Base-by-base conservation (phyloP, 2,888 invertebrate genomes). In the Mechanitis mazaeus region DNA sequence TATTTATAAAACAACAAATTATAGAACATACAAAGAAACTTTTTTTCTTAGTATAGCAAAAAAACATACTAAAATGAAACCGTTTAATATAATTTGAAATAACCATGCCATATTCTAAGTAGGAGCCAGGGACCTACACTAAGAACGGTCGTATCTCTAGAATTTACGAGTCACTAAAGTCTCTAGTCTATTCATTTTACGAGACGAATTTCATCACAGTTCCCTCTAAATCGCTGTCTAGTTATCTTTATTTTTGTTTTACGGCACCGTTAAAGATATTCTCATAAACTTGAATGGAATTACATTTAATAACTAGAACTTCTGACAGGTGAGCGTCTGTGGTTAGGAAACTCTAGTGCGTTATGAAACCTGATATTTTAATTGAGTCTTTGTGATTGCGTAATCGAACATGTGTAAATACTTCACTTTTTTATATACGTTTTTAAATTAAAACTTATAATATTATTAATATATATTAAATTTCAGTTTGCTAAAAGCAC, bases 191-290 rank as follows among this genome's bases (percentile, higher is more conserved):
- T 81, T 83, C 77, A 77, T 79, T 86, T 86, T 84, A 85, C 73
- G 81, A 77, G 77, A 77, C 73, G 79, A 80, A 81, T 81, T 84
- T 84, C 82, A 83, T 84, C 81, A 81, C 78, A 74, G 78, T 76
- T 78, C 73, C 72, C 75, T 69, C 66, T 70, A 77, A 78, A 76
- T 76, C 74, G 69, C 65, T 72, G 75, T 76, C 71, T 72, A 74
- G 79, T 81, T 84, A 82, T 80, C 82, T 84, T 83, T 81, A 83
- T 79, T 72, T 76, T 78, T 72, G 70, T 78, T 85, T 84, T 82
- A 84, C 77, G 80, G 72, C 70, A 71, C 70, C 64, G 35, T 68
- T 75, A 74, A 78, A 80, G 81, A 83, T 78, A 76, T 81, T 75
- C 67, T 71, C 47, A 59, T 66, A 35, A 66, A 64, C 64, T 56